A percentile compares a stretch with the other conserved stretches of the same genome.
Conservation (phyloP, 2,113 vertebrate species). For the Mohoua ochrocephala region DNA sequence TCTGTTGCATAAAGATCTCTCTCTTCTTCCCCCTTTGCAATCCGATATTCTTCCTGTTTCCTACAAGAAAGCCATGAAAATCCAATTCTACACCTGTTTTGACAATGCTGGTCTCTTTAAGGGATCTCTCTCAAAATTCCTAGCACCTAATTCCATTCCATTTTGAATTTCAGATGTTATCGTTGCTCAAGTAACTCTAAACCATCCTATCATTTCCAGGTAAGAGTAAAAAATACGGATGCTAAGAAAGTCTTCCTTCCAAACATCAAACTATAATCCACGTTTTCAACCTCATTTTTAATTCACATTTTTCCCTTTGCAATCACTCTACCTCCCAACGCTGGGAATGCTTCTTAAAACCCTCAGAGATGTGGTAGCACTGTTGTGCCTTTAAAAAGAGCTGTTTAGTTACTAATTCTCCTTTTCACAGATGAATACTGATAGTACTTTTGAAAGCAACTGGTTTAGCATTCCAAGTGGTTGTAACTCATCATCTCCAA, state of each 20-base stretch:
- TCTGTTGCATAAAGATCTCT: constrained; percentile 75
- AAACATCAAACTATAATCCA: not conserved
- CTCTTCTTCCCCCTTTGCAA: constrained; percentile 90
- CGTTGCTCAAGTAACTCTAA: not conserved
- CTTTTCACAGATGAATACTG: not conserved
- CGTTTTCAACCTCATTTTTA: not conserved
- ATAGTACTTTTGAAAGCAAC: not conserved
- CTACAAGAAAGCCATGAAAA: constrained; percentile 59
- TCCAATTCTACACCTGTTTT: not conserved
- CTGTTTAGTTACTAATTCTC: not conserved
- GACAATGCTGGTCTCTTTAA: not conserved
- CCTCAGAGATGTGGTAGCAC: not conserved
- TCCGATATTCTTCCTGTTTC: constrained; percentile 80
- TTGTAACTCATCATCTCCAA: not conserved
- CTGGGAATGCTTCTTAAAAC: not conserved
- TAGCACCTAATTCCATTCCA: not conserved
- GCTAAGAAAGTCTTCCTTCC: not conserved
- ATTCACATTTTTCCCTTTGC: not conserved
- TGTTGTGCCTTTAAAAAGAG: not conserved
- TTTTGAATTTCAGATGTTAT: not conserved
- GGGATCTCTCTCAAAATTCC: not conserved
- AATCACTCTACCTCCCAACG: not conserved
- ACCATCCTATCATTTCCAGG: not conserved
- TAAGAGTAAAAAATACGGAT: not conserved
- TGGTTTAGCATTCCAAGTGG: not conserved